A percentile compares a stretch with the other conserved stretches of the same genome.
Conservation (phyloP, 2,113 vertebrate species). For the Oncorhynchus nerka region DNA sequence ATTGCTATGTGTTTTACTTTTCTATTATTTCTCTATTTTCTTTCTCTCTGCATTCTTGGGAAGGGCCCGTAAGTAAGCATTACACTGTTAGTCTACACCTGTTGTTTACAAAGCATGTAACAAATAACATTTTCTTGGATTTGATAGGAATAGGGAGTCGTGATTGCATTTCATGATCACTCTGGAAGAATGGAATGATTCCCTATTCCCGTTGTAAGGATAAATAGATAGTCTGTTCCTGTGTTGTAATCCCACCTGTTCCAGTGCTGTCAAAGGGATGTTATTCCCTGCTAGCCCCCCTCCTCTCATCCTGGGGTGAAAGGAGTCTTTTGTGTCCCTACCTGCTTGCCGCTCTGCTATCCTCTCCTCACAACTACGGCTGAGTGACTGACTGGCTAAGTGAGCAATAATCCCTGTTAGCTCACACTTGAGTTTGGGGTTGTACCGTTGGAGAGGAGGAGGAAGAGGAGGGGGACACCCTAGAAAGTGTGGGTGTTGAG, state of each 20-base stretch:
- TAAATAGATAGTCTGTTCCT: constrained; percentile 20
- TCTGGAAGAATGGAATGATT: no score
- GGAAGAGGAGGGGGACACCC: not conserved
- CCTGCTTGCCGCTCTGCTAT: constrained; percentile 4
- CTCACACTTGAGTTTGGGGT: not conserved
- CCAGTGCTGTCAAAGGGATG: constrained; percentile 49
- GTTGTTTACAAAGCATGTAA: no score
- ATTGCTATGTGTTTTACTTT: no score
- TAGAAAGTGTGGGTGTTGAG: constrained; percentile 39
- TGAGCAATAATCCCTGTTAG: constrained; percentile 19
- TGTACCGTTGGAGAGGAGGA: constrained; percentile 5
- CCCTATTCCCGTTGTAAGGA: constrained; percentile 1
- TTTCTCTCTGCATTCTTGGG: no score
- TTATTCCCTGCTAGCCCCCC: constrained; percentile 52
- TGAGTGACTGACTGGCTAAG: not conserved
- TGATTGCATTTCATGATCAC: no score
- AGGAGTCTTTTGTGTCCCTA: constrained; percentile 46
- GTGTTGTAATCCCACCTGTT: constrained; percentile 71
- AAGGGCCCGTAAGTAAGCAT: no score
- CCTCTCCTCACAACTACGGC: constrained; percentile 2
- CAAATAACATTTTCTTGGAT: no score
- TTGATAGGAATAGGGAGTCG: no score
- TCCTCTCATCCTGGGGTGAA: constrained; percentile 40
- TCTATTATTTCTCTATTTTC: no score
- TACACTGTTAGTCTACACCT: no score